A percentile compares a stretch with the other conserved stretches of the same genome.
Evolutionary conservation across 2,888 invertebrate species (phyloP).

Genomic region (Chloroclystis v-ata): DNA sequence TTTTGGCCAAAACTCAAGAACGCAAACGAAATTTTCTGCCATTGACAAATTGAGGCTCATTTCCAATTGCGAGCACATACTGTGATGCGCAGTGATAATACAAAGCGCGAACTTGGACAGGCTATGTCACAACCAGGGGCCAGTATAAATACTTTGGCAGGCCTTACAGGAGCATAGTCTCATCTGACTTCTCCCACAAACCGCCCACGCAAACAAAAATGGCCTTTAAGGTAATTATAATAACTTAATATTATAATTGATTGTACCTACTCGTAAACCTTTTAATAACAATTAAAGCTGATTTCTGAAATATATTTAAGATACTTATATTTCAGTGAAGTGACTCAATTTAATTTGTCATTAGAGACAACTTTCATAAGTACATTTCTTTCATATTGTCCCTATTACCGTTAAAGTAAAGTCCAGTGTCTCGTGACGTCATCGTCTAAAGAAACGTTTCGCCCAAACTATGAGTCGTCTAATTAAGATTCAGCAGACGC

Average conservation of each 20-base stretch:
- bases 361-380: too few species aligned
- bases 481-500: slow-evolving; percentile 53
- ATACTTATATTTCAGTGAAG: too few species aligned
- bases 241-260: too few species aligned
- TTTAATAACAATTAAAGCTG: too few species aligned
- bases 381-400: too few species aligned
- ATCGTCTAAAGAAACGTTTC: neutral
- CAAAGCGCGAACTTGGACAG: slow-evolving; percentile 63
- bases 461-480: slow-evolving; percentile 20
- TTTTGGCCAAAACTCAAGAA: slow-evolving; percentile 68
- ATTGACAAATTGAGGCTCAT: slow-evolving; percentile 71
- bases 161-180: slow-evolving; percentile 61
- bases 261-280: too few species aligned
- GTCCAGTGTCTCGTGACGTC: slow-evolving; percentile 5
- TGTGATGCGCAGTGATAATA: slow-evolving; percentile 64
- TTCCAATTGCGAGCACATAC: slow-evolving; percentile 70
- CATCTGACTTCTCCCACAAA: slow-evolving; percentile 53
- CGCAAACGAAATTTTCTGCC: slow-evolving; percentile 63
- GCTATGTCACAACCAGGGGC: slow-evolving; percentile 56
- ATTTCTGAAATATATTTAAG: too few species aligned
- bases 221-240: slow-evolving; percentile 69
- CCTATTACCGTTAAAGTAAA: too few species aligned
- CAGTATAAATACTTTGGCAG: slow-evolving; percentile 61
- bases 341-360: too few species aligned
- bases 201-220: slow-evolving; percentile 53